Conservation (phyloP, 2,797 vertebrate genomes). For the Siniperca undulata region DNA sequence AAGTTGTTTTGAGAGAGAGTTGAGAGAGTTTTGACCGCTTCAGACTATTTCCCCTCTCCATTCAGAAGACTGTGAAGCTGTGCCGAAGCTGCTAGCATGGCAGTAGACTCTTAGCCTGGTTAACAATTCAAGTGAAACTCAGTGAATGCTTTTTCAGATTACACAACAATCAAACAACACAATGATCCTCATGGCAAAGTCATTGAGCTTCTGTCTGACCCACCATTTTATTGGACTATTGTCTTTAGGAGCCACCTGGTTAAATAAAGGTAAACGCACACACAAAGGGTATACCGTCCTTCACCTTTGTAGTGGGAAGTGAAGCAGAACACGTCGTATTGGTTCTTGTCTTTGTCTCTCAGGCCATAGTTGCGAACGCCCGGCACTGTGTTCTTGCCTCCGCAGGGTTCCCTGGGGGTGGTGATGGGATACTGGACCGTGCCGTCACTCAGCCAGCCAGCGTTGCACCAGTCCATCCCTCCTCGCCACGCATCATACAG, state of each 20-base stretch:
- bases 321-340: conserved; percentile 97
- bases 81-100: too few species aligned
- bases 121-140: too few species aligned
- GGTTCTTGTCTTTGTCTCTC: conserved; percentile 94
- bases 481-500: conserved; percentile 92
- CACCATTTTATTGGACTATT: neutral
- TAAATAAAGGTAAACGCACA: neutral
- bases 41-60: too few species aligned
- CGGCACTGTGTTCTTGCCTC: conserved; percentile 91
- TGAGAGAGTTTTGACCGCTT: too few species aligned
- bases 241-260: neutral
- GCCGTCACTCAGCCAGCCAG: conserved; percentile 95
- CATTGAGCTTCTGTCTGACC: neutral
- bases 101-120: too few species aligned
- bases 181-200: neutral
- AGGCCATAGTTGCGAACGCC: conserved; percentile 94
- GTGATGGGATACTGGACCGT: conserved; percentile 96
- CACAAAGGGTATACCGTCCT: accelerated
- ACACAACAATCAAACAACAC: too few species aligned
- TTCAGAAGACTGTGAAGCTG: too few species aligned
- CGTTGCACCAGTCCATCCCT: conserved; percentile 97
- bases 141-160: too few species aligned
- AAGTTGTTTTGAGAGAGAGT: too few species aligned
- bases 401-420: conserved; percentile 93
- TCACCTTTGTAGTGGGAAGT: conserved; percentile 94